Conservation (phyloP, 2,888 invertebrate species). For the Pheosia tremula region DNA sequence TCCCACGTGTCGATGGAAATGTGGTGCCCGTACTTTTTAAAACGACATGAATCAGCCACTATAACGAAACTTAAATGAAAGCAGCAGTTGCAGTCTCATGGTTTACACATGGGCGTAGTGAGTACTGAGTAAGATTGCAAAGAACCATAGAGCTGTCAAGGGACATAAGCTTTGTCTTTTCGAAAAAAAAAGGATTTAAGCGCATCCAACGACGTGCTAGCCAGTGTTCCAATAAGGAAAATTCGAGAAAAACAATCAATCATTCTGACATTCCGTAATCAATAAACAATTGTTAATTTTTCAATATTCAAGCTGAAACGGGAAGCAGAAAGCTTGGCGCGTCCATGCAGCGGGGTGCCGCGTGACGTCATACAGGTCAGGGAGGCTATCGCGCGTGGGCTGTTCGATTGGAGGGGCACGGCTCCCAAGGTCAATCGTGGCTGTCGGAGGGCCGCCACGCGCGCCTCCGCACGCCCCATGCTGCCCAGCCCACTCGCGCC, state of each 20-base stretch:
- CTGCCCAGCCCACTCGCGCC: conserved; percentile 73
- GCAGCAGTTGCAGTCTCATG: too few relatives aligned
- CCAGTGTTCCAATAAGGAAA: not conserved
- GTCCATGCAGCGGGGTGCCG: conserved; percentile 21
- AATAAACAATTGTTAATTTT: not conserved
- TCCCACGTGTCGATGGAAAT: not conserved
- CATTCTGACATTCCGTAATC: conserved; percentile 3
- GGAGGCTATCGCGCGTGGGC: conserved; percentile 31
- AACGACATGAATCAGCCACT: too few relatives aligned
- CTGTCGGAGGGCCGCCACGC: conserved; percentile 69
- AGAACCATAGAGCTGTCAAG: too few relatives aligned
- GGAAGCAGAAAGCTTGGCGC: not conserved
- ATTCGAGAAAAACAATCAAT: not conserved
- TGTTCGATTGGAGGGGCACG: conserved; percentile 44
- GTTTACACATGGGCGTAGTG: too few relatives aligned
- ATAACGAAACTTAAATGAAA: too few relatives aligned
- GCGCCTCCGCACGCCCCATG: conserved; percentile 67
- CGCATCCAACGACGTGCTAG: not conserved
- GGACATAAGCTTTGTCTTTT: too few relatives aligned
- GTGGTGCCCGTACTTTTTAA: too few relatives aligned
- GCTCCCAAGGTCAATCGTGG: conserved; percentile 65
- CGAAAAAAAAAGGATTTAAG: not conserved
- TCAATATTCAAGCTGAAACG: not conserved
- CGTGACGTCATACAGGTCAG: conserved; percentile 27
- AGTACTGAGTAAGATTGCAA: too few relatives aligned